These are phyloP conservation scores for Spea bombifrons DNA, from an alignment of 2,113 vertebrate species.

Conservation along the genomic window DNA sequence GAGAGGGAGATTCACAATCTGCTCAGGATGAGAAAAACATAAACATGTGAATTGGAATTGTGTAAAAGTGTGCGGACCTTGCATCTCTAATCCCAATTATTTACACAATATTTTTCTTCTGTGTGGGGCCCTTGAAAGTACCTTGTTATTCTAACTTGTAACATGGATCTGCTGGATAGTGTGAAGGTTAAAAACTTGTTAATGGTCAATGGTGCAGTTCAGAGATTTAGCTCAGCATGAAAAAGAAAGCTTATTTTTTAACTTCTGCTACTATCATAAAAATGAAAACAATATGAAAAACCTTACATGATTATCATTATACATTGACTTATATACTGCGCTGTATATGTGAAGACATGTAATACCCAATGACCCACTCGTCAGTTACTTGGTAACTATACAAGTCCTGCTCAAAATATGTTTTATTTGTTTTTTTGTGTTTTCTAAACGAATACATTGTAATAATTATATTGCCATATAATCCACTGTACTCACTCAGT, in stretches of 20 bases:
- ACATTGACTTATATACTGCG: too few species aligned
- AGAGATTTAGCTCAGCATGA: background rate
- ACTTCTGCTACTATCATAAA: too few species aligned
- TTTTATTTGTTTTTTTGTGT: too few species aligned
- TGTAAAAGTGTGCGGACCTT: background rate
- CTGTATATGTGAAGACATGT: too few species aligned
- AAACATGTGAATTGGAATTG: constrained; percentile 25
- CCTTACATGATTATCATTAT: too few species aligned
- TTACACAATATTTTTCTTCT: constrained; percentile 10
- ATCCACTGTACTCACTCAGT: too few species aligned
- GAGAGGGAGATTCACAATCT: constrained; percentile 11
- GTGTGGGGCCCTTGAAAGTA: background rate
- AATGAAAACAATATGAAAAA: too few species aligned
- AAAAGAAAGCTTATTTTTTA: background rate
- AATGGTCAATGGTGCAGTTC: background rate
- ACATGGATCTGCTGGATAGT: background rate
- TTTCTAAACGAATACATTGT: too few species aligned
- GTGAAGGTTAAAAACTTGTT: background rate
- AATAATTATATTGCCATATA: too few species aligned
- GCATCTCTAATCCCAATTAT: background rate
- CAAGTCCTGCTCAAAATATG: too few species aligned
- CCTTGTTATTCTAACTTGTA: background rate
- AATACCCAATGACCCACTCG: too few species aligned
- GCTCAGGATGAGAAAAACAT: constrained; percentile 1
- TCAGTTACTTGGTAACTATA: too few species aligned